Percentiles rank a stretch among this genome's conserved stretches.
phyloP scores from a whole-genome alignment of 2,888 invertebrate genomes.

The Lepas anatifera region DNA sequence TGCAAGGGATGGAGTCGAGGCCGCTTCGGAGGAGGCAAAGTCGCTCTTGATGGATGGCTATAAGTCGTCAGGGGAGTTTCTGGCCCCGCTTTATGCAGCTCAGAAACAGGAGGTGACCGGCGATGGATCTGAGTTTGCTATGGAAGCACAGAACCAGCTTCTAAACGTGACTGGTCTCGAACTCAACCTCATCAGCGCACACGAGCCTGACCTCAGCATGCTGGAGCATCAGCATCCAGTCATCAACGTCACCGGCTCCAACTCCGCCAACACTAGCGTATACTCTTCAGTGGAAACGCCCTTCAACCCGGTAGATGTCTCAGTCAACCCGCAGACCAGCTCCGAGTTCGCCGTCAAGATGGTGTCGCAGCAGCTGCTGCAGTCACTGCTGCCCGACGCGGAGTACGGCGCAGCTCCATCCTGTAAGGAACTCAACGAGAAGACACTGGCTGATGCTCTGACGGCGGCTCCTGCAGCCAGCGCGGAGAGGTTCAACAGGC shows the following conservation, averaged over 20 bases:
- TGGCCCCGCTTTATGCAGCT: conserved; percentile 11
- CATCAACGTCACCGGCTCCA: not conserved
- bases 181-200: not conserved
- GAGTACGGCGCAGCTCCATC: conserved; percentile 12
- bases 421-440: conserved; percentile 19
- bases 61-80: not conserved
- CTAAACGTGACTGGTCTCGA: not conserved
- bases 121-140: not conserved
- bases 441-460: conserved; percentile 15
- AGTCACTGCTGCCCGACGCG: conserved; percentile 13
- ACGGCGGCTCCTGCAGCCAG: not conserved
- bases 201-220: not conserved
- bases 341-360: conserved; percentile 19
- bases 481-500: conserved; percentile 9
- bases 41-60: not conserved
- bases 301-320: conserved; percentile 4
- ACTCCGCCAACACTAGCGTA: not conserved
- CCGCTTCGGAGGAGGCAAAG: not conserved
- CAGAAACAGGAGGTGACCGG: conserved; percentile 10
- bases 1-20: not conserved
- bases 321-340: not conserved
- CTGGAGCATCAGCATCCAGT: not conserved
- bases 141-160: conserved; percentile 5
- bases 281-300: not conserved
- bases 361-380: conserved; percentile 16